Evolutionary conservation across 2,888 invertebrate genomes (phyloP).

Genomic region (Stenchaetothrips biformis): DNA sequence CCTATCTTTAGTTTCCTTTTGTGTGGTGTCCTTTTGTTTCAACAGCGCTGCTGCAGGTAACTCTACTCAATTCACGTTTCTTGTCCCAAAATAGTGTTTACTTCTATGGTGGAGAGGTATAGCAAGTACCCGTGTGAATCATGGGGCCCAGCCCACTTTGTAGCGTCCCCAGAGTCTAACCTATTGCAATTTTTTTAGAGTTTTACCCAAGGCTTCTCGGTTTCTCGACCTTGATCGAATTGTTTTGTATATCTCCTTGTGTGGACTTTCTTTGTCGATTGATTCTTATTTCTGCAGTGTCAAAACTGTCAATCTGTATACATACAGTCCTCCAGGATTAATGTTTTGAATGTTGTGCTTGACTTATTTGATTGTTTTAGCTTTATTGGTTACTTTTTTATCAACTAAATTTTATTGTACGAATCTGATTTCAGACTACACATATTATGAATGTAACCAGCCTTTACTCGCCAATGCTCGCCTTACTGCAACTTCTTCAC

Average conservation of each 20-base stretch:
- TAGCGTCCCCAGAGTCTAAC: background rate
- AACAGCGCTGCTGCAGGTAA: background rate
- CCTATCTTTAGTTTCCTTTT: background rate
- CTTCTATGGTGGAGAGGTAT: background rate
- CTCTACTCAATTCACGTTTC: background rate
- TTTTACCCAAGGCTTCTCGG: too few species aligned
- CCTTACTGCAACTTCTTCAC: slow-evolving; percentile 72
- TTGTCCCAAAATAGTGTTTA: background rate
- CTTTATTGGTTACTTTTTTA: background rate
- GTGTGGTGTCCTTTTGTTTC: background rate
- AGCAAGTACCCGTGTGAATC: background rate
- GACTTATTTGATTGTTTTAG: background rate
- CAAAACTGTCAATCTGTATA: too few species aligned
- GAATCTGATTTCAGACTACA: slow-evolving; percentile 43
- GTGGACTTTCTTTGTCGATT: too few species aligned
- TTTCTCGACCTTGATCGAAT: too few species aligned
- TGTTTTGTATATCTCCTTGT: too few species aligned
- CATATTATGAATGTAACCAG: slow-evolving; percentile 71
- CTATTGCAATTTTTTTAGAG: background rate
- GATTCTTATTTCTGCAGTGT: too few species aligned
- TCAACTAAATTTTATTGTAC: too few species aligned
- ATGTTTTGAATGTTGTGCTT: background rate
- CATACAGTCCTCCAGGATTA: background rate
- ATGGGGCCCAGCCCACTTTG: slow-evolving; percentile 18
- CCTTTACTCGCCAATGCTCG: slow-evolving; percentile 69